Base-by-base conservation (phyloP, 2,888 invertebrate genomes). In the Blera fallax region DNA sequence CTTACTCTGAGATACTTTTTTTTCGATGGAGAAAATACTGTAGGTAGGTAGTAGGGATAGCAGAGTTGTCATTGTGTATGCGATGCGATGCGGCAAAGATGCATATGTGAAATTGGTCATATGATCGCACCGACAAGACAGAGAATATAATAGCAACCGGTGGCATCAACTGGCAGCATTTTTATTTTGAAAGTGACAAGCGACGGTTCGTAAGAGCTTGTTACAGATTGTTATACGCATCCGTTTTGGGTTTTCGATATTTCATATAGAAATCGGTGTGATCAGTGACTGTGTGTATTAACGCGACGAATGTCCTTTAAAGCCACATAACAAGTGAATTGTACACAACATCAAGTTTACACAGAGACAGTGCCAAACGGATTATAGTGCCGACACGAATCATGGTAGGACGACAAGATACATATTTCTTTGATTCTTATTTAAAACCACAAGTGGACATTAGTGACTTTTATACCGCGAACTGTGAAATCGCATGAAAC, bases 131-230 rank as follows among this genome's bases (percentile, higher is more conserved):
- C 52, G 29, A 37, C 70, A 70, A 64, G 32, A 11, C 81, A 54
- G 81, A 81, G 85, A 85, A 88, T 91, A 91, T 91, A 91, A 90
- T 91, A 91, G 89, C 88, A 89, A 89, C 89, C 88, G 90, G 89
- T 89, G 90, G 89, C 89, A 90, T 90, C 90, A 88, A 87, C 88
- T 88, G 88, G 88, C 90, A 90, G 90, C 92, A 91, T 91, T 92
- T 91, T 89, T 87, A 90, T 90, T 89, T 90, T 90, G 91, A 90
- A 89, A 90, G 91, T 90, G 91, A 90, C 90, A 90, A 91, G 90
- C 89, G 88, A 88, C 91, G 91, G 90, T 90, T 90, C 89, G 88
- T 70, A 79, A 80, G 48, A 29, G 87, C 87, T 87, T 87, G 87
- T 87, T 85, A 82, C 87, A 52, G 3, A 70, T 43, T 54, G 2